These are phyloP conservation scores for Glaucomys volans DNA, from an alignment of 2,113 vertebrate species.

Conservation along the genomic window DNA sequence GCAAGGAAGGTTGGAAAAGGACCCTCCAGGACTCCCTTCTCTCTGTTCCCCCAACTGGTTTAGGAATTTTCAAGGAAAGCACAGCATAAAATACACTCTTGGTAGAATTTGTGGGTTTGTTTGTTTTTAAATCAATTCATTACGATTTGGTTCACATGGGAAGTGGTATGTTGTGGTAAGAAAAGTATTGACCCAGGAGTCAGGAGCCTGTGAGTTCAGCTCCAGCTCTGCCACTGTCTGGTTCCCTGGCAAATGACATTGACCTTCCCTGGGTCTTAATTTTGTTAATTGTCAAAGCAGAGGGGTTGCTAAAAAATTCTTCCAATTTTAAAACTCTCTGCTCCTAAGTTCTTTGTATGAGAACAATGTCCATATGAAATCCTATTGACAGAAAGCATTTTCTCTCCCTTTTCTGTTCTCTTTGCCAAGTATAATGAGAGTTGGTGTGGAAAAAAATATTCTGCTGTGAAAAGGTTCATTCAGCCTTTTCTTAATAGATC, in stretches of 20 bases:
- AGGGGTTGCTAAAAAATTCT: conserved; percentile 10
- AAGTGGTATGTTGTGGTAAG: neutral
- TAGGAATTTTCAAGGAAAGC: neutral
- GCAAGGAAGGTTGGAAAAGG: neutral
- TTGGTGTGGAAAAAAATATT: conserved; percentile 78
- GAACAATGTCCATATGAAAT: conserved; percentile 18
- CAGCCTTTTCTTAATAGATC: conserved; percentile 85
- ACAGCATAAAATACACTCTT: neutral
- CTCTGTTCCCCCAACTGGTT: neutral
- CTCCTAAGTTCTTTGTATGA: conserved; percentile 38
- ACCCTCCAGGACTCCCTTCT: neutral
- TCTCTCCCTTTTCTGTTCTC: conserved; percentile 52
- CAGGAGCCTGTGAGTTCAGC: neutral
- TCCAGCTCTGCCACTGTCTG: neutral
- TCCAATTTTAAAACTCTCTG: conserved; percentile 27
- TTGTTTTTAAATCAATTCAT: neutral
- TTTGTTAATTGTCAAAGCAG: neutral
- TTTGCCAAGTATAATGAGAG: conserved; percentile 74
- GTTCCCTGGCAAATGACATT: neutral
- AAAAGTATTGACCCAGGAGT: neutral
- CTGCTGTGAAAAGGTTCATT: conserved; percentile 87
- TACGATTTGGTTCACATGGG: neutral
- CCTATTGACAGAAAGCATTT: conserved; percentile 53
- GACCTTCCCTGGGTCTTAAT: neutral
- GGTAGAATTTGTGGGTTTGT: neutral